These are phyloP conservation scores for Miniopterus natalensis DNA, from an alignment of 2,113 vertebrate species.

Conservation along the genomic window DNA sequence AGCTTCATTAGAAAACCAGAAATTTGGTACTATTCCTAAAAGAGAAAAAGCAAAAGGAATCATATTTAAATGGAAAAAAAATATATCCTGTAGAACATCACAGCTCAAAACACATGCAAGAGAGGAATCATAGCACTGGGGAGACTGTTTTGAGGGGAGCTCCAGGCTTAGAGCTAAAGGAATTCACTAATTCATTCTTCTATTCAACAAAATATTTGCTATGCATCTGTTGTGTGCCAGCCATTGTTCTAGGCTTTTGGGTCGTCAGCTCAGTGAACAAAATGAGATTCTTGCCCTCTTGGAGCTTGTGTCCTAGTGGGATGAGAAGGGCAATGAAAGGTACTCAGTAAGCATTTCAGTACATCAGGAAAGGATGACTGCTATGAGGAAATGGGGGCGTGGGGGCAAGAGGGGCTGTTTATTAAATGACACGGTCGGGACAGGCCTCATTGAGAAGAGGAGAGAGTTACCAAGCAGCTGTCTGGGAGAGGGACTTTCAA, in stretches of 20 bases:
- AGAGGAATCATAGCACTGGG: background rate
- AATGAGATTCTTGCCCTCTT: background rate
- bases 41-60: background rate
- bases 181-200: background rate
- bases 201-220: background rate
- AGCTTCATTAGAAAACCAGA: background rate
- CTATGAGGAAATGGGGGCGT: background rate
- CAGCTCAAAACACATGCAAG: background rate
- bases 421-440: background rate
- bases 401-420: background rate
- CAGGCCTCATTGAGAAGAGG: background rate
- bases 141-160: background rate
- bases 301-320: background rate
- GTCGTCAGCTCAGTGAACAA: background rate
- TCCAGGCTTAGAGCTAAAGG: background rate
- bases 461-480: background rate
- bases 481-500: background rate
- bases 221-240: background rate
- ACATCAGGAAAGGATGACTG: background rate
- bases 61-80: constrained; percentile 18
- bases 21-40: constrained; percentile 11
- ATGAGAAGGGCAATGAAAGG: background rate
- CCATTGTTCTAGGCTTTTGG: background rate
- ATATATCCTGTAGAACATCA: background rate
- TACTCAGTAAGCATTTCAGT: background rate